A percentile compares a stretch with the other conserved stretches of the same genome.
These are phyloP conservation scores for Cercopithecus mona DNA, from an alignment of 2,113 vertebrate genomes.

Conservation along the genomic window DNA sequence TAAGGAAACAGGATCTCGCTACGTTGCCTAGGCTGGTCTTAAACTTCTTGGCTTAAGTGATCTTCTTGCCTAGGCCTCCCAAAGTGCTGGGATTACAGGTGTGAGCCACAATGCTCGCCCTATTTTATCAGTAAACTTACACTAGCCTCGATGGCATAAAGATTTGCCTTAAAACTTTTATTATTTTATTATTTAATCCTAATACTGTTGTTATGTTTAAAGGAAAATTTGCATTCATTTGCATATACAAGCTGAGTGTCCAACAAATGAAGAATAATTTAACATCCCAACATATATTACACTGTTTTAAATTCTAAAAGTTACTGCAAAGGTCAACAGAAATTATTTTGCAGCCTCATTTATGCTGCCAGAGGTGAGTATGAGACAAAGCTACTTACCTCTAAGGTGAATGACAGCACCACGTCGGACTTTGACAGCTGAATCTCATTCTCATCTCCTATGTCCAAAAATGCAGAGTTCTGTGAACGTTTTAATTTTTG, in stretches of 20 bases:
- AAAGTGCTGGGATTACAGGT: too few relatives aligned
- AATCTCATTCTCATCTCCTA: slow-evolving; percentile 94
- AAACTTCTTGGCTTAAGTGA: too few relatives aligned
- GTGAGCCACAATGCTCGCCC: too few relatives aligned
- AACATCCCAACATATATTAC: neutral
- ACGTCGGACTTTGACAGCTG: slow-evolving; percentile 96
- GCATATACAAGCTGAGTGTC: neutral
- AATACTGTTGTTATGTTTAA: neutral
- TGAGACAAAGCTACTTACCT: slow-evolving; percentile 85
- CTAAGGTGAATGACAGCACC: slow-evolving; percentile 94
- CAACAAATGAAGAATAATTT: slow-evolving; percentile 21
- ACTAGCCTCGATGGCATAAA: neutral
- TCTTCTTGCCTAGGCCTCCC: too few relatives aligned
- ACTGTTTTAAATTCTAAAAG: slow-evolving; percentile 13
- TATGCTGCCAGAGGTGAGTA: neutral
- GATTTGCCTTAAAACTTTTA: neutral
- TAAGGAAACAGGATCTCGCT: too few relatives aligned
- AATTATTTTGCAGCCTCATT: neutral
- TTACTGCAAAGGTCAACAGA: neutral
- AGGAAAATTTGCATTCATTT: slow-evolving; percentile 18
- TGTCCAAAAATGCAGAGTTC: slow-evolving; percentile 96
- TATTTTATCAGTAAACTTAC: neutral
- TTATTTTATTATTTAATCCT: slow-evolving; percentile 12
- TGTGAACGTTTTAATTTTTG: slow-evolving; percentile 95
- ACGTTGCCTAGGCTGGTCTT: too few relatives aligned